Percentiles rank a stretch among this genome's conserved stretches.
phyloP scores from a whole-genome alignment of 2,888 invertebrate genomes.

The Caenorhabditis wallacei region DNA sequence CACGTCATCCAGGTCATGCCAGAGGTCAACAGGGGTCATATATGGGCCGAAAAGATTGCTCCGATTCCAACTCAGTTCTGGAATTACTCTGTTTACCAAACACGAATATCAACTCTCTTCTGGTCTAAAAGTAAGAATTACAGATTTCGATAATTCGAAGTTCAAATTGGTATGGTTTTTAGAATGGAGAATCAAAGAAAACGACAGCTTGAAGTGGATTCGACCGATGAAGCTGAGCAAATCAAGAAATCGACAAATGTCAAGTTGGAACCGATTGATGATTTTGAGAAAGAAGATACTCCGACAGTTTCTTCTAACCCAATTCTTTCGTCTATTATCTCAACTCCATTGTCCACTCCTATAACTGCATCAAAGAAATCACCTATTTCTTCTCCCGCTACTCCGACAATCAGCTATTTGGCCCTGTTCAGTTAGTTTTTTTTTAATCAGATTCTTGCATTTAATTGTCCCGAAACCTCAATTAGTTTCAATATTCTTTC shows the following conservation, averaged over 20 bases:
- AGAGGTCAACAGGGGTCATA: slow-evolving; percentile 36
- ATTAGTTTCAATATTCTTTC: neutral
- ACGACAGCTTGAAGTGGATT: slow-evolving; percentile 7
- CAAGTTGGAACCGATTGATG: neutral
- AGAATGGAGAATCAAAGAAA: slow-evolving; percentile 50
- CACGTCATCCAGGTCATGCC: slow-evolving; percentile 60
- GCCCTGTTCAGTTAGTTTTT: slow-evolving; percentile 31
- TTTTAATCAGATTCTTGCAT: neutral
- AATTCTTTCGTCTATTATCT: slow-evolving; percentile 16
- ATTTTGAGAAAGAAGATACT: slow-evolving; percentile 15
- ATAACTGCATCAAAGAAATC: slow-evolving; percentile 3
- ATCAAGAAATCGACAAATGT: neutral
- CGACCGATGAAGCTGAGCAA: neutral
- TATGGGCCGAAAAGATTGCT: neutral
- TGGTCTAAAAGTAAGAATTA: neutral
- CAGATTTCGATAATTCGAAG: neutral
- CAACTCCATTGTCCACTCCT: slow-evolving; percentile 10
- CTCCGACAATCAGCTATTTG: slow-evolving; percentile 20
- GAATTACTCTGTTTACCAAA: slow-evolving; percentile 5
- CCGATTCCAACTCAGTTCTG: slow-evolving; percentile 2
- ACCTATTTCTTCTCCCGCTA: neutral
- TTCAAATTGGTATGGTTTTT: neutral
- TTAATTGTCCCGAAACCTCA: too few species aligned
- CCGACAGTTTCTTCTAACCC: neutral
- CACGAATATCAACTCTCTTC: neutral